A percentile compares a stretch with the other conserved stretches of the same genome.
Evolutionary conservation across 2,888 invertebrate species (phyloP).

Genomic region (Heliothis peltigera): DNA sequence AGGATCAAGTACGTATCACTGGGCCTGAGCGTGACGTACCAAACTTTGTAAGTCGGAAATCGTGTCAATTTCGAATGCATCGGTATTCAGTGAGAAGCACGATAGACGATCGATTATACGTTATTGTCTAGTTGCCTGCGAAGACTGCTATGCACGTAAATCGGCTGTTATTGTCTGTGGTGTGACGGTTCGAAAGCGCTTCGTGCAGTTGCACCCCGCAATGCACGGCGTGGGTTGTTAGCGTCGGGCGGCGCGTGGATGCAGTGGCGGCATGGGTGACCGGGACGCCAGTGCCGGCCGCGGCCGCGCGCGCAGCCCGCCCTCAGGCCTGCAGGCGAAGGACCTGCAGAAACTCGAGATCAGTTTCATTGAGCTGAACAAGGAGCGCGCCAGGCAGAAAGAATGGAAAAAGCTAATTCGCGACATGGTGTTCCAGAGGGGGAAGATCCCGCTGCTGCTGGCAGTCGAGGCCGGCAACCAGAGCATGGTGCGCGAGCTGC

Average conservation of each 20-base stretch:
- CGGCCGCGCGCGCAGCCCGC: slow-evolving; percentile 77
- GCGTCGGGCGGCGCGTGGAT: slow-evolving; percentile 75
- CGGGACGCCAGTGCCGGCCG: slow-evolving; percentile 77
- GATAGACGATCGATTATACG: slow-evolving; percentile 81
- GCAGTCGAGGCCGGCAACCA: slow-evolving; percentile 99
- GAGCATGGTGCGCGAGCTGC: slow-evolving; percentile 97
- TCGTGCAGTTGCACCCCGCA: slow-evolving; percentile 82
- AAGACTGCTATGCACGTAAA: slow-evolving; percentile 83
- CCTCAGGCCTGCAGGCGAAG: slow-evolving; percentile 76
- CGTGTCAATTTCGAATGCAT: slow-evolving; percentile 72
- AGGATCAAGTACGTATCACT: slow-evolving; percentile 86
- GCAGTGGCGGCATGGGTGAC: slow-evolving; percentile 71
- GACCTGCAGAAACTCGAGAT: slow-evolving; percentile 86
- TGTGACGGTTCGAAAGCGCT: slow-evolving; percentile 79
- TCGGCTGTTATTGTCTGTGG: slow-evolving; percentile 80
- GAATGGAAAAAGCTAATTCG: slow-evolving; percentile 90
- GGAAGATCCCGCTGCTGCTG: slow-evolving; percentile 97
- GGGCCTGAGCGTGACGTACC: slow-evolving; percentile 66
- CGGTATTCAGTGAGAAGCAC: slow-evolving; percentile 78
- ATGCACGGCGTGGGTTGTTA: slow-evolving; percentile 76
- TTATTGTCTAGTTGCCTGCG: slow-evolving; percentile 76
- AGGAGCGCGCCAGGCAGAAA: slow-evolving; percentile 86
- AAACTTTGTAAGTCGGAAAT: slow-evolving; percentile 69
- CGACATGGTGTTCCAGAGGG: slow-evolving; percentile 93
- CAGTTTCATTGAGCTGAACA: slow-evolving; percentile 88